Percentiles rank a stretch among this genome's conserved stretches.
Conservation (phyloP, 37 sponge, comb jelly and placozoan genomes). For the Halisarca cf. caerulea region DNA sequence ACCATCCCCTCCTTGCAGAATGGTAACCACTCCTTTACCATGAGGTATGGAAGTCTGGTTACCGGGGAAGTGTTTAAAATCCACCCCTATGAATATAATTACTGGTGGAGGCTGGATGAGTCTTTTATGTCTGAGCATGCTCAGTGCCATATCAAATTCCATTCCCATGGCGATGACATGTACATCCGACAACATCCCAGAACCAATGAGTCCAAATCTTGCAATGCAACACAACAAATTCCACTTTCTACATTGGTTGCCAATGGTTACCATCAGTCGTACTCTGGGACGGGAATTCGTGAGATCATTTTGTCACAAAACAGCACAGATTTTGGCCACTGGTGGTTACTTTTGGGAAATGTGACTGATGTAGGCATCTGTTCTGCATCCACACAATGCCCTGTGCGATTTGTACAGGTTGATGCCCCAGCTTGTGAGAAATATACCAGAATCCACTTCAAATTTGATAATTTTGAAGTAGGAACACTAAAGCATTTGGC, state of each 20-base stretch:
- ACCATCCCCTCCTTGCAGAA: conserved; percentile 2
- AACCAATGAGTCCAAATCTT: background rate
- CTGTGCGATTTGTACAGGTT: background rate
- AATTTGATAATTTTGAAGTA: background rate
- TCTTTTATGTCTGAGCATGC: background rate
- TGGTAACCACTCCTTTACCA: too few species aligned
- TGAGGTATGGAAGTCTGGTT: conserved; percentile 2
- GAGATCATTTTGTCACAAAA: too few species aligned
- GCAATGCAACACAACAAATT: background rate
- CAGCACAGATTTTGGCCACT: background rate
- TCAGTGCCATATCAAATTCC: background rate
- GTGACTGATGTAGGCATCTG: background rate
- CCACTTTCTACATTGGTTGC: background rate
- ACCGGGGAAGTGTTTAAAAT: conserved; percentile 2
- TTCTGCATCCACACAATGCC: background rate
- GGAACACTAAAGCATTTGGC: conserved; percentile 1
- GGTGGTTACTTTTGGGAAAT: conserved; percentile 2
- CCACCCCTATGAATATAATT: background rate
- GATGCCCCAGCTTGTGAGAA: conserved; percentile 31
- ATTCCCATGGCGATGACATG: background rate
- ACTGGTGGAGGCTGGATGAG: background rate
- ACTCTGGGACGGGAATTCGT: too few species aligned
- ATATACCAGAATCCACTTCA: conserved; percentile 25
- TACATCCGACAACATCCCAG: background rate
- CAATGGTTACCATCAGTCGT: background rate